Evolutionary conservation across 2,888 invertebrate species (phyloP).

Genomic region (Drosophila histrio): DNA sequence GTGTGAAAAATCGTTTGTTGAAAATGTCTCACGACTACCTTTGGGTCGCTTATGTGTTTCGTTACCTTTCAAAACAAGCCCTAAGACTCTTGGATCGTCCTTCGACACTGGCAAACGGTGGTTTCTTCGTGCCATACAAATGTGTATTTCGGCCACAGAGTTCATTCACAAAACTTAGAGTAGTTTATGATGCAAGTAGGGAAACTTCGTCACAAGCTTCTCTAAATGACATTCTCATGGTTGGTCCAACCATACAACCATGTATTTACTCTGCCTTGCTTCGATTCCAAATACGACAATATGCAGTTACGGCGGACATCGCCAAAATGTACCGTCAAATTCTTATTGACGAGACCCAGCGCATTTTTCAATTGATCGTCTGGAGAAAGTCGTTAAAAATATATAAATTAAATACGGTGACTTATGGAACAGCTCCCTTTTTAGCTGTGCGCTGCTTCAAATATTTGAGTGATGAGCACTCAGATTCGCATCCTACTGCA

Average conservation of each 20-base stretch:
- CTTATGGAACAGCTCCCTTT: conserved; percentile 7
- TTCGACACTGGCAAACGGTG: no score
- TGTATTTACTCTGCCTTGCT: no score
- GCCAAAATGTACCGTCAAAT: conserved; percentile 23
- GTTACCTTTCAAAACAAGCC: no score
- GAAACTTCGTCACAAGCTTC: conserved; percentile 7
- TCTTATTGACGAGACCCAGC: background rate
- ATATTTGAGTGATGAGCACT: background rate
- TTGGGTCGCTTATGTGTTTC: no score
- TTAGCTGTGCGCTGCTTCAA: conserved; percentile 1
- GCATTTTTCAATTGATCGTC: conserved; percentile 8
- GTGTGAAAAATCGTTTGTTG: no score
- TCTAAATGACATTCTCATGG: conserved; percentile 23
- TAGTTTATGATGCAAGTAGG: no score
- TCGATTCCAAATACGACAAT: background rate
- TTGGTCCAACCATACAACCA: conserved; percentile 12
- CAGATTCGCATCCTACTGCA: background rate
- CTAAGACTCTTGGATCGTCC: no score
- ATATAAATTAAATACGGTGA: no score
- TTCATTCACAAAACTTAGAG: no score
- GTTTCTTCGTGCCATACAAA: no score
- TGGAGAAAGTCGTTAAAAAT: background rate
- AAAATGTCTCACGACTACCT: no score
- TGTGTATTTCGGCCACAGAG: no score
- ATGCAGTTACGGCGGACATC: conserved; percentile 12